Conservation (phyloP, 2,113 vertebrate genomes). For the Hippocampus mohnikei region DNA sequence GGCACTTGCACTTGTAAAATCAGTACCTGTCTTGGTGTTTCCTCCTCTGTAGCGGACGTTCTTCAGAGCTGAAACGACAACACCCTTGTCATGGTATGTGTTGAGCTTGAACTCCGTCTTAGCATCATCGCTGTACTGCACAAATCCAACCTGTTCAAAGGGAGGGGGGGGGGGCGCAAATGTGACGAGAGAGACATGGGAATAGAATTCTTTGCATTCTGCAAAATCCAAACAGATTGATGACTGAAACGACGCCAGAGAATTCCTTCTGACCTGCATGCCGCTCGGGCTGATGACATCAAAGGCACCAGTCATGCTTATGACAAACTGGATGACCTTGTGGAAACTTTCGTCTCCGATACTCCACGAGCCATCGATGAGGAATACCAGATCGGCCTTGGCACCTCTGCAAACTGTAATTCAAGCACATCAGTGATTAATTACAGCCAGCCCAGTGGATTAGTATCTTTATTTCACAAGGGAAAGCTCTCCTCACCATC, state of each 20-base stretch:
- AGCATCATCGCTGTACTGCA: slow-evolving; percentile 94
- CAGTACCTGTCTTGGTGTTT: slow-evolving; percentile 93
- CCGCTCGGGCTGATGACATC: slow-evolving; percentile 84
- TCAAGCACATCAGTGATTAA: slow-evolving; percentile 7
- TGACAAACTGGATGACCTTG: slow-evolving; percentile 96
- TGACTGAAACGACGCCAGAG: not conserved
- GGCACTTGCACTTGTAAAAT: no score
- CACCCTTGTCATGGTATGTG: slow-evolving; percentile 88
- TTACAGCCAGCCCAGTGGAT: not conserved
- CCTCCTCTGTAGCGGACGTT: slow-evolving; percentile 91
- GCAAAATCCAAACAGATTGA: not conserved
- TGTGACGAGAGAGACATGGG: not conserved
- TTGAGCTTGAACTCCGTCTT: slow-evolving; percentile 97
- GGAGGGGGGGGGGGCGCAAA: not conserved
- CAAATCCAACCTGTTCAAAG: slow-evolving; percentile 86
- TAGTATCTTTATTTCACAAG: not conserved
- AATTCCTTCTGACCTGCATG: slow-evolving; percentile 82
- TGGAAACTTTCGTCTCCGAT: slow-evolving; percentile 96
- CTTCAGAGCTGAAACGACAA: slow-evolving; percentile 85
- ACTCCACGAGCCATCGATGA: slow-evolving; percentile 98
- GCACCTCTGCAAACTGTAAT: slow-evolving; percentile 88
- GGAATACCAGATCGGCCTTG: slow-evolving; percentile 96
- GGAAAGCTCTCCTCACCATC: slow-evolving; percentile 78
- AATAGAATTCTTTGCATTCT: not conserved
- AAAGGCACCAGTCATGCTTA: slow-evolving; percentile 90